Conservation (phyloP, 2,888 invertebrate genomes). For the Zygothrica quintamaculata region DNA sequence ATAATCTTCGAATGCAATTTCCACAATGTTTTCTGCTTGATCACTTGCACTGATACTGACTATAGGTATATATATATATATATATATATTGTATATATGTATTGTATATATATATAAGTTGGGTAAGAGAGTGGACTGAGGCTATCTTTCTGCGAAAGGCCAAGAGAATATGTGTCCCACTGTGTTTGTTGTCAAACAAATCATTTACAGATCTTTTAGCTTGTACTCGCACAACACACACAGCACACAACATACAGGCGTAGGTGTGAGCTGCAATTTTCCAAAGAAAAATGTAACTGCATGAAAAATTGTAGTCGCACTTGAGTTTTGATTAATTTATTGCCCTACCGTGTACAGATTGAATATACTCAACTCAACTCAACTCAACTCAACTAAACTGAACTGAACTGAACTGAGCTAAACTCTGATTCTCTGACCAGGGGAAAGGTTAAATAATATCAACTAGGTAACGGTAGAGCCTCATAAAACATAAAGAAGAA, state of each 20-base stretch:
- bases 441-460: slow-evolving; percentile 25
- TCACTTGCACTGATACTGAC: slow-evolving; percentile 62
- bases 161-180: slow-evolving; percentile 51
- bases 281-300: slow-evolving; percentile 53
- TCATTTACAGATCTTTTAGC: slow-evolving; percentile 69
- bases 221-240: neutral
- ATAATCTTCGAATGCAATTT: slow-evolving; percentile 62
- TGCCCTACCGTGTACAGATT: slow-evolving; percentile 29
- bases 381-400: too few species aligned
- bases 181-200: slow-evolving; percentile 75
- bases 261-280: slow-evolving; percentile 74
- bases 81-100: too few species aligned
- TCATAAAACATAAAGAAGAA: too few species aligned
- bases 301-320: slow-evolving; percentile 42
- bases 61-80: too few species aligned
- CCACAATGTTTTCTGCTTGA: slow-evolving; percentile 47
- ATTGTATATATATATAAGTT: too few species aligned
- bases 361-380: too few species aligned
- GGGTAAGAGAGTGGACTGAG: neutral
- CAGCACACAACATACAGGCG: slow-evolving; percentile 21
- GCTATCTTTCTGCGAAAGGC: slow-evolving; percentile 62
- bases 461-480: slow-evolving; percentile 54
- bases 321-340: slow-evolving; percentile 76
- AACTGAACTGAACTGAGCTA: too few species aligned
- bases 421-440: neutral